A percentile compares a stretch with the other conserved stretches of the same genome.
Conservation (phyloP, 2,888 invertebrate species). For the Griposia aprilina region DNA sequence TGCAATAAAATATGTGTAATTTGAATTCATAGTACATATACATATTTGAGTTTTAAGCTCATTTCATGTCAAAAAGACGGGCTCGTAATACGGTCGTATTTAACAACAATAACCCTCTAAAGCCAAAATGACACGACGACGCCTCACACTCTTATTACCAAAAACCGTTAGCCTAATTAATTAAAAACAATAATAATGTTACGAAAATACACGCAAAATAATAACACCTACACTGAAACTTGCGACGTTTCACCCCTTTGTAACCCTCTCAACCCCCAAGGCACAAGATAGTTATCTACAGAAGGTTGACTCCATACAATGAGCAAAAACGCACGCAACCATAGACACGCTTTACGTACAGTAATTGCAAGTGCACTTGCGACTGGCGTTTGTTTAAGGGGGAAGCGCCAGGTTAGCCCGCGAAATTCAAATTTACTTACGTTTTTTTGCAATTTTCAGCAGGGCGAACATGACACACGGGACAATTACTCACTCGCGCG, state of each 20-base stretch:
- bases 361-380: background rate
- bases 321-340: background rate
- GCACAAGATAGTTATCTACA: slow-evolving; percentile 1
- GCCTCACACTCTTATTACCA: background rate
- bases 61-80: background rate
- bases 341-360: background rate
- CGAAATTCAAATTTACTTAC: too few species aligned
- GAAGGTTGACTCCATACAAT: background rate
- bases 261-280: background rate
- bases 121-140: background rate
- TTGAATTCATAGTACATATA: background rate
- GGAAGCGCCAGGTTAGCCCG: too few species aligned
- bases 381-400: background rate
- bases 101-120: slow-evolving; percentile 5
- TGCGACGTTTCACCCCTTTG: slow-evolving; percentile 4
- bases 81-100: too few species aligned
- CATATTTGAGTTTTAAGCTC: background rate
- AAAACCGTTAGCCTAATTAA: slow-evolving; percentile 37
- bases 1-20: background rate
- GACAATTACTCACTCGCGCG: too few species aligned
- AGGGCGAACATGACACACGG: too few species aligned
- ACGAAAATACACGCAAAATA: slow-evolving; percentile 39
- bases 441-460: too few species aligned
- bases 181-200: slow-evolving; percentile 41
- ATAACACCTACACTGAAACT: slow-evolving; percentile 33